Evolutionary conservation across 2,113 vertebrate genomes (phyloP), one percentile per base, ranked within the genome.

Genomic region (Equus przewalskii): DNA sequence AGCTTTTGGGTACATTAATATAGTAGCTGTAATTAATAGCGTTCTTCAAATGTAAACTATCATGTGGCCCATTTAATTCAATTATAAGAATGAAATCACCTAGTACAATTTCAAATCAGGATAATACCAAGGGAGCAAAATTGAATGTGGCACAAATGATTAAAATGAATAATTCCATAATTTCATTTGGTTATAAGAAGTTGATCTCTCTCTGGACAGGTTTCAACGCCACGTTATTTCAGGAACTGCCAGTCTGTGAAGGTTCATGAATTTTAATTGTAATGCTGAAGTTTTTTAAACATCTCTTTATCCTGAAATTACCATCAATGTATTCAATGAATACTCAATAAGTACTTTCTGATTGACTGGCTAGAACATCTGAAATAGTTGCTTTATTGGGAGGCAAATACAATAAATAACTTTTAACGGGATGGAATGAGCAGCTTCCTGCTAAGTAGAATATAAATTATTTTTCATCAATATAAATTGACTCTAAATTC

Each of bases 401-500:
- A 72, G 14, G 12, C 30, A 81, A 89, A 81, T 85, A 72, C 19
- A 93, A 64, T 16, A 60, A 76, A 28, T 62, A 70, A 62, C 41
- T 97, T 80, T 88, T 84, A 95, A 93, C 78, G 18, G 3, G 75
- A 36, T 22, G 12, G 46, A 67, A 58, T 19, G 7, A 83, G n/a
- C 5, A 58, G 36, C 6, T 85, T 86, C 30, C 22, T 64, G 22
- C 33, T 81, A 62, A 95, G 1, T n/a, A 83, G 30, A 96, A 65
- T 73, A 70, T 78, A 24, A 94, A 65, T 14, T 94, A 73, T 75
- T 44, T 78, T 92, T 84, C 86, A 33, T 91, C n/a, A 75, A 72
- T 78, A 67, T 92, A 92, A 94, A 92, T 76, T 51, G 6, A 84
- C 80, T 92, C 49, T 91, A 65, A 88, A 91, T 93, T 94, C 56